Evolutionary conservation across 2,113 vertebrate species (phyloP).

Genomic region (Calypte anna): DNA sequence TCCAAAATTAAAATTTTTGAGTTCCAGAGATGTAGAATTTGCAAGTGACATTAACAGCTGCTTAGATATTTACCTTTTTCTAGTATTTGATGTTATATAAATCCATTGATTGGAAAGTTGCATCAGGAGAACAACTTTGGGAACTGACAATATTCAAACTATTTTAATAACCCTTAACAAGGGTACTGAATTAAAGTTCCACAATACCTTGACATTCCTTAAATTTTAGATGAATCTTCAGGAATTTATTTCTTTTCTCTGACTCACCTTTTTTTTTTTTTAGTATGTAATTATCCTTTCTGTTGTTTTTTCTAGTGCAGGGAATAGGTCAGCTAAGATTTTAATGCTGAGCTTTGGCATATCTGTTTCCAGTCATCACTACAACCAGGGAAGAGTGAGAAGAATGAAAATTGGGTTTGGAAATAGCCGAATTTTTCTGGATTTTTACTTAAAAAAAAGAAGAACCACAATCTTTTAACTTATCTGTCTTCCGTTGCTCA

Average conservation of each 20-base stretch:
- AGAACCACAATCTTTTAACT: background rate
- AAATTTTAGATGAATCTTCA: background rate
- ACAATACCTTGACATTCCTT: background rate
- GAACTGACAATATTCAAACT: background rate
- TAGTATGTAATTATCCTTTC: conserved; percentile 18
- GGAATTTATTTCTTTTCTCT: conserved; percentile 29
- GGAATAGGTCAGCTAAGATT: conserved; percentile 1
- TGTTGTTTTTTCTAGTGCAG: background rate
- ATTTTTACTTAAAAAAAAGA: background rate
- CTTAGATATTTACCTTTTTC: background rate
- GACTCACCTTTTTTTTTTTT: conserved; percentile 21
- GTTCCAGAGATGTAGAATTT: background rate
- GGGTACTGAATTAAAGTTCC: background rate
- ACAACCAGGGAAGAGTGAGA: background rate
- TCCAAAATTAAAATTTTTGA: background rate
- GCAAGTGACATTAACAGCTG: background rate
- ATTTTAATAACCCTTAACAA: background rate
- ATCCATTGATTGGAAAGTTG: background rate
- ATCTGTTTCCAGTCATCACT: background rate
- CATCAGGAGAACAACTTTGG: background rate
- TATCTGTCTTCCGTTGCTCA: background rate
- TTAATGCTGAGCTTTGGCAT: background rate
- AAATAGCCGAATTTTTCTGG: background rate
- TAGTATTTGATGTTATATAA: background rate
- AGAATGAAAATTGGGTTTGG: background rate